Evolutionary conservation across 1,140 invertebrate genomes (phyloP).

Genomic region (Ylistrum balloti): DNA sequence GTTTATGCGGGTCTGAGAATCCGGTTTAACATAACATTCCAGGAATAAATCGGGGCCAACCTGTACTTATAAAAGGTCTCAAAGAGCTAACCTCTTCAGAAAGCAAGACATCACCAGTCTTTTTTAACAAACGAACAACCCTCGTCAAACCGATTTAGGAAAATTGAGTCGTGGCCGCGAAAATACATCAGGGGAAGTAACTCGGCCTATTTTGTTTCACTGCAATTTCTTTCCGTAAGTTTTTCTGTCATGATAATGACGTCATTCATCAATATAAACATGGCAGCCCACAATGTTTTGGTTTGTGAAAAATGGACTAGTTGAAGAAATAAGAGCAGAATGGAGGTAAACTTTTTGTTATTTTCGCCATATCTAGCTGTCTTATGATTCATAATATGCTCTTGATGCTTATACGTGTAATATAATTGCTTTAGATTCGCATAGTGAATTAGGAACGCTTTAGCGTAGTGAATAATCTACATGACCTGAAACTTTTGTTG

Average conservation of each 20-base stretch:
- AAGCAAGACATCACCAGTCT: too few relatives aligned
- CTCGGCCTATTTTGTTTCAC: neutral
- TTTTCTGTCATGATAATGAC: neutral
- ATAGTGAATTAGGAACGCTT: neutral
- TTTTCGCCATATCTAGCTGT: neutral
- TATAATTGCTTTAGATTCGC: neutral
- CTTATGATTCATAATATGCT: neutral
- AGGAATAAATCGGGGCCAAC: too few relatives aligned
- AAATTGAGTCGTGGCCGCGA: too few relatives aligned
- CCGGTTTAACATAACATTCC: too few relatives aligned
- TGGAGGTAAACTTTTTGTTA: neutral
- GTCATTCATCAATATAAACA: slow-evolving; percentile 40
- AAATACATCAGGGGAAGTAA: neutral
- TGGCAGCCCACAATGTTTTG: slow-evolving; percentile 32
- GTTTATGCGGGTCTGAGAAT: too few relatives aligned
- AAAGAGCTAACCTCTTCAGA: too few relatives aligned
- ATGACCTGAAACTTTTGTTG: neutral
- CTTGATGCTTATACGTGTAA: neutral
- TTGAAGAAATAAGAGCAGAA: neutral
- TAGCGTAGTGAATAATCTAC: too few relatives aligned
- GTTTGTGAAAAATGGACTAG: slow-evolving; percentile 22
- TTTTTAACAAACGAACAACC: too few relatives aligned
- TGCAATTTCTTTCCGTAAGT: neutral
- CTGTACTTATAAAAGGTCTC: too few relatives aligned
- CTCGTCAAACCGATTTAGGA: too few relatives aligned